phyloP scores from a whole-genome alignment of 2,113 vertebrate genomes.

The Austrofundulus limnaeus region DNA sequence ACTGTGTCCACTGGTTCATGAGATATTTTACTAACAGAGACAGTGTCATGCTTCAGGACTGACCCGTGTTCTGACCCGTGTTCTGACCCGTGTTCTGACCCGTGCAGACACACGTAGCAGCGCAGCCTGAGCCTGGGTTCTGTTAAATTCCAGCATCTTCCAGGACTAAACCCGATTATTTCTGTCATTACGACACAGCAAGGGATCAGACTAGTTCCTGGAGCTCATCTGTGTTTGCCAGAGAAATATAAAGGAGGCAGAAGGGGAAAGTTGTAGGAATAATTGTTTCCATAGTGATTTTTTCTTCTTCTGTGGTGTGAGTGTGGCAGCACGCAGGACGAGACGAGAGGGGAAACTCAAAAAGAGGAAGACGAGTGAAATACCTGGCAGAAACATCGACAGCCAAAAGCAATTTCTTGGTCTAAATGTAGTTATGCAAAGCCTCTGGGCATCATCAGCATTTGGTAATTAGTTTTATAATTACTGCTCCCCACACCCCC shows the following conservation, averaged over 20 bases:
- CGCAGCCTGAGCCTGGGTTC: constrained; percentile 35
- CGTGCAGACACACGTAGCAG: constrained; percentile 18
- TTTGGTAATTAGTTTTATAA: constrained; percentile 99
- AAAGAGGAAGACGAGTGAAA: constrained; percentile 52
- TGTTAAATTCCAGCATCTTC: constrained; percentile 64
- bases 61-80: constrained; percentile 14
- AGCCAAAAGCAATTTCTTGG: constrained; percentile 99
- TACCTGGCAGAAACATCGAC: constrained; percentile 80
- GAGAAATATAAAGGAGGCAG: constrained; percentile 28
- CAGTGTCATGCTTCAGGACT: too few species aligned
- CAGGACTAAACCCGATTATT: constrained; percentile 59
- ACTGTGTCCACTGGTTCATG: too few species aligned
- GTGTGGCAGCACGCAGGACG: constrained; percentile 45
- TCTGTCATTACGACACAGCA: constrained; percentile 63
- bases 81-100: too few species aligned
- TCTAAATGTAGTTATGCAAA: constrained; percentile 99
- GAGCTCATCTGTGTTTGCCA: constrained; percentile 64
- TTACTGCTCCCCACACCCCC: constrained; percentile 93
- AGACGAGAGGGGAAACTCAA: constrained; percentile 24
- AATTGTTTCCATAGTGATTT: constrained; percentile 81
- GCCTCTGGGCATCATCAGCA: constrained; percentile 99
- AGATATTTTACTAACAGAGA: too few species aligned
- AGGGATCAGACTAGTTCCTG: constrained; percentile 69
- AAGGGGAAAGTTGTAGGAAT: constrained; percentile 47
- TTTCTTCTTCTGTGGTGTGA: constrained; percentile 53